Evolutionary conservation across 2,113 vertebrate species (phyloP).

Genomic region (mouse (Mus musculus)): DNA sequence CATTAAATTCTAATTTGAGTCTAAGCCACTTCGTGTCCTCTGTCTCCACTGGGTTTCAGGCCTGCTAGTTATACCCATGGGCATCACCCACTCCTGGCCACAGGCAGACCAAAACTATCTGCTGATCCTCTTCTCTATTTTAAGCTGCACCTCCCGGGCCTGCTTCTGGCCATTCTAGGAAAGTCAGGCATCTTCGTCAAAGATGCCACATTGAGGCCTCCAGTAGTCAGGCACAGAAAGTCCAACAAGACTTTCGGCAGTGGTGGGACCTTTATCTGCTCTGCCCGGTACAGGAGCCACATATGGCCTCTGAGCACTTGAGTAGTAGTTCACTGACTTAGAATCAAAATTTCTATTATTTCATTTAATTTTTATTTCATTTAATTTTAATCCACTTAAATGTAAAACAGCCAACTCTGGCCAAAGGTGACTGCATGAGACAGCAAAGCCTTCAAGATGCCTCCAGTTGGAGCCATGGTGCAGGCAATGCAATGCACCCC

Average conservation of each 20-base stretch:
- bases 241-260: not conserved
- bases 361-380: not conserved
- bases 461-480: not conserved
- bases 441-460: not conserved
- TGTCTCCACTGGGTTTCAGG: not conserved
- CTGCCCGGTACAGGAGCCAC: no score
- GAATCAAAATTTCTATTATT: not conserved
- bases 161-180: constrained; percentile 66
- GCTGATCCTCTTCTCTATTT: constrained; percentile 63
- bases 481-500: not conserved
- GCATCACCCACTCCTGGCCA: constrained; percentile 7
- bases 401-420: not conserved
- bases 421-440: not conserved
- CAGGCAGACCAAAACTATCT: not conserved
- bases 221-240: not conserved
- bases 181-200: constrained; percentile 36
- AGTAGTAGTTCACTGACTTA: not conserved
- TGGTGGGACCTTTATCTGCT: not conserved
- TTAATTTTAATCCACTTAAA: constrained; percentile 35
- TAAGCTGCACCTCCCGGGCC: constrained; percentile 41
- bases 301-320: not conserved
- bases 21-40: not conserved
- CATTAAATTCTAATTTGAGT: not conserved
- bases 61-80: constrained; percentile 8
- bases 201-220: not conserved